Evolutionary conservation across 2,888 invertebrate species (phyloP).

Genomic region (Drosophila recens): DNA sequence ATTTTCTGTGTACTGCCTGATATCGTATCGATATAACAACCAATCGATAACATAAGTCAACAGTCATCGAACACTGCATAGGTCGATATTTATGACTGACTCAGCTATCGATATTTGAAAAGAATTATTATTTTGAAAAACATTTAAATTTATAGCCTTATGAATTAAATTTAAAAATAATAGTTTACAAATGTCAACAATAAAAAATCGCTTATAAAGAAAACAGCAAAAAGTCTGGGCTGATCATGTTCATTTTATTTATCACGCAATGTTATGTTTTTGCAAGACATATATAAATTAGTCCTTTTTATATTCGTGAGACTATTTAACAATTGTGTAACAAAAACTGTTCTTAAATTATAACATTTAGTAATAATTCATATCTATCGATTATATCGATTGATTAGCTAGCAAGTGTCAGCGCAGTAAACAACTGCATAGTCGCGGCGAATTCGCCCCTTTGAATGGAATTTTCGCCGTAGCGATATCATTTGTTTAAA

Average conservation of each 20-base stretch:
- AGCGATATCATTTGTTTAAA: conserved; percentile 44
- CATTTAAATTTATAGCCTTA: too few species aligned
- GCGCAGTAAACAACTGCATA: not conserved
- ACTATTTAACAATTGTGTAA: not conserved
- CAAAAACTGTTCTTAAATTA: not conserved
- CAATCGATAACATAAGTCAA: conserved; percentile 33
- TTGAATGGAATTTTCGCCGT: conserved; percentile 8
- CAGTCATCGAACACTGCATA: not conserved
- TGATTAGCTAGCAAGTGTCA: conserved; percentile 2
- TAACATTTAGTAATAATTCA: not conserved
- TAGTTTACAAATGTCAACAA: not conserved
- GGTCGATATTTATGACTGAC: conserved; percentile 8
- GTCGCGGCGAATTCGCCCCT: conserved; percentile 39
- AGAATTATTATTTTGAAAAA: not conserved
- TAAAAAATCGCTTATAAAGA: not conserved
- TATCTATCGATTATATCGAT: conserved; percentile 15
- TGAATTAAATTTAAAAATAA: not conserved
- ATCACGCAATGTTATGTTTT: not conserved
- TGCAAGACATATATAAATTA: rapidly evolving
- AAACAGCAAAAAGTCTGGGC: not conserved
- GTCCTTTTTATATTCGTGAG: not conserved
- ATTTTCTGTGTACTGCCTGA: conserved; percentile 71
- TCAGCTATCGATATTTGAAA: conserved; percentile 32
- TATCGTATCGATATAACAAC: conserved; percentile 57
- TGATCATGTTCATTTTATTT: not conserved